Evolutionary conservation across 2,113 vertebrate species (phyloP).

Genomic region (Corvus moneduloides): DNA sequence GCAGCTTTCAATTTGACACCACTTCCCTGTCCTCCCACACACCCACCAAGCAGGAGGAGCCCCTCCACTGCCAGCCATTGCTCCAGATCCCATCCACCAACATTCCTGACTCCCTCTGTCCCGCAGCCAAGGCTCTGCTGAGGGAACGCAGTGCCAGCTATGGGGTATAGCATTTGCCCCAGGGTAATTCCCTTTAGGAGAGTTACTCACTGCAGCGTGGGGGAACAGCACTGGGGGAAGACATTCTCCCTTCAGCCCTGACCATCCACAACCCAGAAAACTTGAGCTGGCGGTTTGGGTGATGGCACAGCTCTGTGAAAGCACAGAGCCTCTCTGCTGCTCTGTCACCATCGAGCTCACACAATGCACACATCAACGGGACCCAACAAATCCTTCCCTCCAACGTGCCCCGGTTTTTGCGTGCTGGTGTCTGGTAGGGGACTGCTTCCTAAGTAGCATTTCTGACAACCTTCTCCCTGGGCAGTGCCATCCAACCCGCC

Average conservation of each 20-base stretch:
- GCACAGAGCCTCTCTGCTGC: not conserved
- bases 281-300: not conserved
- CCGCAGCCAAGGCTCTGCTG: not conserved
- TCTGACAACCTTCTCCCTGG: not conserved
- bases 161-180: not conserved
- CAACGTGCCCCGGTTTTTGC: not conserved
- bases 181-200: not conserved
- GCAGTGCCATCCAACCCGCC: not conserved
- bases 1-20: not conserved
- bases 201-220: not conserved
- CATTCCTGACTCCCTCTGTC: not conserved
- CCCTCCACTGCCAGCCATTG: not conserved
- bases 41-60: not conserved
- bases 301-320: not conserved
- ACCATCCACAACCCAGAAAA: not conserved
- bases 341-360: not conserved
- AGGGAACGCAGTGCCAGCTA: not conserved
- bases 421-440: not conserved
- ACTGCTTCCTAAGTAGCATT: accelerated
- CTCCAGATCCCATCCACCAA: not conserved
- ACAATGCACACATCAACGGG: not conserved
- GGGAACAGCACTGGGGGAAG: not conserved
- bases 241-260: not conserved
- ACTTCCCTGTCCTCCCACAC: not conserved
- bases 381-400: not conserved